These are phyloP conservation scores for Drosophila sp. DNA, from an alignment of 1,140 invertebrate species.

Conservation along the genomic window DNA sequence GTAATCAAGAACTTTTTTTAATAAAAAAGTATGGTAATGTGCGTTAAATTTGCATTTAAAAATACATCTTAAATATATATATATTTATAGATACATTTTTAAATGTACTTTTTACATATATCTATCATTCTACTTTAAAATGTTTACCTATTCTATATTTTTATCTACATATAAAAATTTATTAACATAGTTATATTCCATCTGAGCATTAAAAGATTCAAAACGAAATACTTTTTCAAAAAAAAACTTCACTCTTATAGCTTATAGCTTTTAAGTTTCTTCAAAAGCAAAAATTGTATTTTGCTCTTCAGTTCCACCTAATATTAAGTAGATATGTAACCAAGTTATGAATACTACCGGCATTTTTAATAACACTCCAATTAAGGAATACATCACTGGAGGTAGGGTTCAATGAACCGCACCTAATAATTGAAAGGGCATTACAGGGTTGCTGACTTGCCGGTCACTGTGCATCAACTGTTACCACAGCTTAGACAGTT, in stretches of 20 bases:
- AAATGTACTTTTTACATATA: too few relatives aligned
- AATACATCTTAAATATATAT: too few relatives aligned
- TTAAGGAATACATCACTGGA: slow-evolving; percentile 33
- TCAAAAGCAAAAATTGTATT: not conserved
- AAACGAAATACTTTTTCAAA: not conserved
- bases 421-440: slow-evolving; percentile 55
- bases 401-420: slow-evolving; percentile 68
- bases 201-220: too few relatives aligned
- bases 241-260: not conserved
- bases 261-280: slow-evolving; percentile 1
- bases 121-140: not conserved
- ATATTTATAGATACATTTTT: too few relatives aligned
- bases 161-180: too few relatives aligned
- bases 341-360: slow-evolving; percentile 21
- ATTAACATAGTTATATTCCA: not conserved
- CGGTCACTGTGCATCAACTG: slow-evolving; percentile 31
- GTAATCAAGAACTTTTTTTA: too few relatives aligned
- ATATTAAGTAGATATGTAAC: slow-evolving; percentile 4
- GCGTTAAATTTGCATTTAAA: too few relatives aligned
- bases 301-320: not conserved
- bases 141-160: not conserved
- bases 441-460: slow-evolving; percentile 60
- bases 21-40: too few relatives aligned
- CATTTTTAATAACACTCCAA: slow-evolving; percentile 41
- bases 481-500: slow-evolving; percentile 1